Percentiles rank a stretch among this genome's conserved stretches.
Conservation (phyloP, 2,113 vertebrate genomes). For the Eidolon helvum region DNA sequence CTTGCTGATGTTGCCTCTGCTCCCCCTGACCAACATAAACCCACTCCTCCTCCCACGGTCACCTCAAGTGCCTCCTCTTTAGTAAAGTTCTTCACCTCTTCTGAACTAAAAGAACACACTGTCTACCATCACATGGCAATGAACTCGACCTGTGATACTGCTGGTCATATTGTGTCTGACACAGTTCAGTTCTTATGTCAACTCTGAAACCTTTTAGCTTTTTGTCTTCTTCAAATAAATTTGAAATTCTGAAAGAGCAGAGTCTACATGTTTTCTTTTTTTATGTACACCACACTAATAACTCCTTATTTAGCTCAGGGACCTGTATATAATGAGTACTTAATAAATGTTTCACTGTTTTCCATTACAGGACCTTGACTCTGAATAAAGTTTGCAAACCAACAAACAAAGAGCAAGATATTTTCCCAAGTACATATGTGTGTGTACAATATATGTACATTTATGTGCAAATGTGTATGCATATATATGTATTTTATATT, state of each 20-base stretch:
- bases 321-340: not conserved
- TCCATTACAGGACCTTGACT: not conserved
- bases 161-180: not conserved
- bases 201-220: not conserved
- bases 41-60: not conserved
- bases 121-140: not conserved
- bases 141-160: not conserved
- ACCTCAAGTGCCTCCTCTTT: not conserved
- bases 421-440: not conserved
- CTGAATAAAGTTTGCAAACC: slow-evolving; percentile 15
- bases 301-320: not conserved
- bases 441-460: not conserved
- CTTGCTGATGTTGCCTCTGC: not conserved
- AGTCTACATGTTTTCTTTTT: not conserved
- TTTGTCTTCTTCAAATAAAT: not conserved
- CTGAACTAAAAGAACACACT: not conserved
- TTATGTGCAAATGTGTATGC: not conserved
- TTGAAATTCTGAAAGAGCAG: not conserved
- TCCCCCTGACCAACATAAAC: not conserved
- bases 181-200: not conserved
- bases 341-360: not conserved
- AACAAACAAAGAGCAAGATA: not conserved
- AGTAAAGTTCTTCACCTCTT: not conserved
- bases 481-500: not conserved
- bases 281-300: not conserved